Percentiles rank a stretch among this genome's conserved stretches.
Evolutionary conservation across 2,888 invertebrate genomes (phyloP).

Genomic region (Eilema sororculum): DNA sequence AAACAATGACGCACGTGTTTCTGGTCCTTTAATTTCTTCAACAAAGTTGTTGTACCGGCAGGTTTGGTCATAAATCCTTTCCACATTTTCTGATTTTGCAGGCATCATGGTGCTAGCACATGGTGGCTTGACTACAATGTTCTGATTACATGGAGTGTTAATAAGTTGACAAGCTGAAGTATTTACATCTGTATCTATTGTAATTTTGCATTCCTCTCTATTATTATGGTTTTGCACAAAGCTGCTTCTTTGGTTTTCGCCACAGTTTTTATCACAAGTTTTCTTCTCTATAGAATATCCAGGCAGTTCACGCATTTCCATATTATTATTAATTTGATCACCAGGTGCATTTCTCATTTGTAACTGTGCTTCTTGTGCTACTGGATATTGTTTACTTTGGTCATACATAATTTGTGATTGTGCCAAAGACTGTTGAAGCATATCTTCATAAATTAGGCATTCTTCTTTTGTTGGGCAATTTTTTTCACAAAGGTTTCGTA

Average conservation of each 20-base stretch:
- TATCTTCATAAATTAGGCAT: neutral
- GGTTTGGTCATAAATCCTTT: neutral
- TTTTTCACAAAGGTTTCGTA: neutral
- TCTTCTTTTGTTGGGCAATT: conserved; percentile 7
- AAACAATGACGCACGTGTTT: neutral
- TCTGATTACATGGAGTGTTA: neutral
- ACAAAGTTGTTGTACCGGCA: neutral
- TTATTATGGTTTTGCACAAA: neutral
- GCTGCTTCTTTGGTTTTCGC: neutral
- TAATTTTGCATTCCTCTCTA: neutral
- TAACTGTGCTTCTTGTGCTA: neutral
- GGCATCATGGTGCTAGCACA: neutral
- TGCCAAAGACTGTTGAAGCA: neutral
- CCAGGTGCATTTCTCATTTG: neutral
- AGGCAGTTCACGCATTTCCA: neutral
- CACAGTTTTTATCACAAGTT: neutral
- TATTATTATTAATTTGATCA: neutral
- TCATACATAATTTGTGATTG: neutral
- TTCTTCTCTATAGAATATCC: neutral
- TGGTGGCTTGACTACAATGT: neutral
- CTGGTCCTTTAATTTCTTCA: neutral
- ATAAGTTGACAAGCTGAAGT: neutral
- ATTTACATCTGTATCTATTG: neutral
- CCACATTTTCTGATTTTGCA: neutral
- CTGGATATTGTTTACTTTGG: neutral